phyloP scores from a whole-genome alignment of 2,888 invertebrate species.

The Rhingia rostrata region DNA sequence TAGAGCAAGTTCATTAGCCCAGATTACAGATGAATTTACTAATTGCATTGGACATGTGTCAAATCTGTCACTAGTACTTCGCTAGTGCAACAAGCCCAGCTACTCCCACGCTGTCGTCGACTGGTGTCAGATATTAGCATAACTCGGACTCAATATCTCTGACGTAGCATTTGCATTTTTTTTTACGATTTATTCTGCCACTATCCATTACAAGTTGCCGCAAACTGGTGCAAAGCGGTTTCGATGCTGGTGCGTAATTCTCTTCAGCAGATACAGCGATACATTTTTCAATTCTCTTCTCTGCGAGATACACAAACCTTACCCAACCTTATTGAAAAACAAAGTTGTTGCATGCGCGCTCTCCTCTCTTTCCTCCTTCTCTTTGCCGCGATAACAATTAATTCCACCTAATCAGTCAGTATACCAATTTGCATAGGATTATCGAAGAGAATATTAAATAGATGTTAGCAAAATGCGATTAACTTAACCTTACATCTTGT shows the following conservation, averaged over 20 bases:
- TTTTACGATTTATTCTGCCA: slow-evolving; percentile 39
- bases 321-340: too few relatives aligned
- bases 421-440: slow-evolving; percentile 37
- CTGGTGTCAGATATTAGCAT: slow-evolving; percentile 12
- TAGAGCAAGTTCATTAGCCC: slow-evolving; percentile 70
- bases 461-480: slow-evolving; percentile 18
- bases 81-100: slow-evolving; percentile 8
- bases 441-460: slow-evolving; percentile 44
- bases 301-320: neutral
- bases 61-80: slow-evolving; percentile 21
- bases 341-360: too few relatives aligned
- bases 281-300: neutral
- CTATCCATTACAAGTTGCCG: slow-evolving; percentile 30
- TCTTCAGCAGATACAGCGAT: slow-evolving; percentile 2
- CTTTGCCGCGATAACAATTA: slow-evolving; percentile 15
- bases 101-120: slow-evolving; percentile 12
- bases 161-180: slow-evolving; percentile 40
- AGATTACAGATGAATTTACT: slow-evolving; percentile 44
- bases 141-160: slow-evolving; percentile 21
- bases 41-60: slow-evolving; percentile 54
- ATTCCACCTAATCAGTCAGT: slow-evolving; percentile 32
- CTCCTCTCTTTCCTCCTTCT: neutral
- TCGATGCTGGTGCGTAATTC: slow-evolving; percentile 49
- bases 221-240: slow-evolving; percentile 60
- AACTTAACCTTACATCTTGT: slow-evolving; percentile 18